Base-by-base conservation (phyloP, 2,888 invertebrate genomes). In the Hyposoter dolosus region DNA sequence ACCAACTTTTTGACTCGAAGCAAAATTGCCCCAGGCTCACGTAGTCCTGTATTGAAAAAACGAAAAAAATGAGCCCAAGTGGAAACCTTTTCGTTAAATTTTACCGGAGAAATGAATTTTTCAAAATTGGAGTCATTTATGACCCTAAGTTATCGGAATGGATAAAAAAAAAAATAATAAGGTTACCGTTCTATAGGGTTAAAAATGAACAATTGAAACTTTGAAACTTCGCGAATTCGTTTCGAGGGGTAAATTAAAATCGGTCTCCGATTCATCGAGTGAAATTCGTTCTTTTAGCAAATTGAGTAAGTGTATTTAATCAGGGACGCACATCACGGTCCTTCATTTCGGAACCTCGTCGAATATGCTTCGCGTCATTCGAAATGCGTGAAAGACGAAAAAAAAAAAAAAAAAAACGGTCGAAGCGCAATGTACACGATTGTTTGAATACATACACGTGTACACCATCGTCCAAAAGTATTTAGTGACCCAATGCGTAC, bases 281-380 rank as follows among this genome's bases (percentile, higher is more conserved):
- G 28, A 15, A 35, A 50, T 65, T 65, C 35, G n/a, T 66, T 40
- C 53, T 35, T 53, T 50, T 17, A 35, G 53, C 72, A 72, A 72
- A 56, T 40, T 56, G 74, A 74, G 43, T 60, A 60, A 56, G 32
- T 56, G 15, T 19, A 60, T n/a, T 63, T 45, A 23, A 56, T 81
- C 83, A 81, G 80, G 72, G 60, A 83, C 47, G 69, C 85, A 72
- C 71, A 76, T 83, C 85, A 83, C 85, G 82, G 76, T 76, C 28
- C 60, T 60, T 78, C 50, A 81, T 77, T 86, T 74, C 66, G 77
- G 76, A 40, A 66, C 65, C 74, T 53, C 32, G 79, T 63, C 43
- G 40, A 74, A 60, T 56, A 19, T 56, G 69, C 50, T 66, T 82
- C 60, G 56, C 53, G 78, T 71, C 75, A 76, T 83, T 47, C 77